A percentile compares a stretch with the other conserved stretches of the same genome.
phyloP scores from a whole-genome alignment of 2,113 vertebrate genomes.

The Platanista minor region DNA sequence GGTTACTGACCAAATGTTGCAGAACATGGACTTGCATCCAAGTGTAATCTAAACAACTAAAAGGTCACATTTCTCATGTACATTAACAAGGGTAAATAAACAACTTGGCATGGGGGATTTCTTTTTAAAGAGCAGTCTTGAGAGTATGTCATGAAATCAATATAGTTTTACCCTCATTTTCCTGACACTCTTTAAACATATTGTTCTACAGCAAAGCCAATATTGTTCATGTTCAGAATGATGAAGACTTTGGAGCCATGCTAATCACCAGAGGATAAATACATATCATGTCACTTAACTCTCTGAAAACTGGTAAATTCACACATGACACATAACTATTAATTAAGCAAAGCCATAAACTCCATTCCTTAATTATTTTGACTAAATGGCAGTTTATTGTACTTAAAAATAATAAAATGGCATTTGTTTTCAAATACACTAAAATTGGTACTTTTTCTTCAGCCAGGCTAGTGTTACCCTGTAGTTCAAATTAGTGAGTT shows the following conservation, averaged over 20 bases:
- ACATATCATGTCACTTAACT: neutral
- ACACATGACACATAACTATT: neutral
- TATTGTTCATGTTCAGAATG: neutral
- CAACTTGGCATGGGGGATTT: neutral
- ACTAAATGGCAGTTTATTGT: neutral
- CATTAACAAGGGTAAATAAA: neutral
- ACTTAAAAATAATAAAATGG: neutral
- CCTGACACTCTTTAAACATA: neutral
- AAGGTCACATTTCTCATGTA: neutral
- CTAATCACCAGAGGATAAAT: neutral
- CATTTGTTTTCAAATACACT: constrained; percentile 31
- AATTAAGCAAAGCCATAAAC: neutral
- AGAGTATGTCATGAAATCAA: neutral
- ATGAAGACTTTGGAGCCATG: neutral
- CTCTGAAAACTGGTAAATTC: neutral
- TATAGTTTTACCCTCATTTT: neutral
- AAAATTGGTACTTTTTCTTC: neutral
- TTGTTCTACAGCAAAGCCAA: neutral
- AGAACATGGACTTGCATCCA: neutral
- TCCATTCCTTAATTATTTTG: neutral
- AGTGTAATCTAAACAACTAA: neutral
- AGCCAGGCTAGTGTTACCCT: neutral
- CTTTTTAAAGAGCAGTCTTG: neutral
- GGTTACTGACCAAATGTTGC: neutral
- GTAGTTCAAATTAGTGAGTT: neutral